These are phyloP conservation scores for Poeciliopsis turneri DNA, from an alignment of 2,797 vertebrate genomes.

Conservation along the genomic window DNA sequence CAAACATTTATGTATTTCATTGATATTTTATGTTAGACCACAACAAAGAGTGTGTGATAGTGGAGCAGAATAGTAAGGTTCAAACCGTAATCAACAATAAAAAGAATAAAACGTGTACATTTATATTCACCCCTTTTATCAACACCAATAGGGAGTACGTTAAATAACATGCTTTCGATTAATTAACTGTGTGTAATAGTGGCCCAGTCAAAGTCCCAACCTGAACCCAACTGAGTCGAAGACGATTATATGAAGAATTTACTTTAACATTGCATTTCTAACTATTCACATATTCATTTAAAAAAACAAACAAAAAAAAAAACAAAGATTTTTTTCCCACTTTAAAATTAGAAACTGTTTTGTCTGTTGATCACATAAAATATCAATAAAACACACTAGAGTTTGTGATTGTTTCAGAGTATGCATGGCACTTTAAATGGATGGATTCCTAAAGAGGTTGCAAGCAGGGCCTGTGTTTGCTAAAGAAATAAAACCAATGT, in stretches of 20 bases:
- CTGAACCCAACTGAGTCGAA: not conserved
- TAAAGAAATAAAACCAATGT: not conserved
- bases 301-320: not conserved
- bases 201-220: not conserved
- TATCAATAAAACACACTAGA: not conserved
- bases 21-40: not conserved
- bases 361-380: not conserved
- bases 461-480: constrained; percentile 18
- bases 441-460: constrained; percentile 25
- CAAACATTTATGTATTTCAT: not conserved
- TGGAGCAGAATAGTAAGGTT: not conserved
- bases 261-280: not conserved
- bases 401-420: not conserved
- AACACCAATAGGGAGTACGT: not conserved
- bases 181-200: not conserved
- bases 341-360: not conserved
- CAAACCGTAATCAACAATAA: not conserved
- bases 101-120: not conserved
- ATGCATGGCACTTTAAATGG: not conserved
- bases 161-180: not conserved
- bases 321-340: not conserved
- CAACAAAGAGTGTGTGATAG: not conserved
- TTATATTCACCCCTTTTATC: not conserved
- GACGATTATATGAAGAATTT: not conserved
- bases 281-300: not conserved